Percentiles rank a stretch among this genome's conserved stretches.
Evolutionary conservation across 2,888 invertebrate species (phyloP).

Genomic region (Tetrapedia diversipes): DNA sequence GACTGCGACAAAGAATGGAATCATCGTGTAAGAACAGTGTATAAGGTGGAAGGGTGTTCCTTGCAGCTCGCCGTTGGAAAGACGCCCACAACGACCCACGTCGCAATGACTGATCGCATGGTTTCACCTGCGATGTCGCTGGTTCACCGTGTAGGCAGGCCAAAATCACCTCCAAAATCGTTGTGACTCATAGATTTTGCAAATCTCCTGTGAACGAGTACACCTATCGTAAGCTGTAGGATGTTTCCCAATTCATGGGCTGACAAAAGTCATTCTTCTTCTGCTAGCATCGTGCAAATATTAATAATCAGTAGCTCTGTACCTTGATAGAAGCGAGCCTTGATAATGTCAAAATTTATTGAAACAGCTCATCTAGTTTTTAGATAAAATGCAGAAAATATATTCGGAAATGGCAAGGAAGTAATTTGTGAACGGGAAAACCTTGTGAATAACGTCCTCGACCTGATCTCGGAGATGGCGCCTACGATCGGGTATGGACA

Average conservation of each 20-base stretch:
- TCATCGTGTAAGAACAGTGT: constrained; percentile 36
- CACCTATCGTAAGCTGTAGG: constrained; percentile 45
- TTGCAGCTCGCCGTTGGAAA: constrained; percentile 31
- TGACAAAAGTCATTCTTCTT: not conserved
- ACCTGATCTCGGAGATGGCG: constrained; percentile 50
- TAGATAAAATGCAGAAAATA: not conserved
- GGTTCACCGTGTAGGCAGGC: constrained; percentile 52
- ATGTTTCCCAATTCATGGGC: constrained; percentile 26
- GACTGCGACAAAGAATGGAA: not conserved
- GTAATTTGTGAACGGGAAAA: constrained; percentile 5
- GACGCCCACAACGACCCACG: constrained; percentile 63
- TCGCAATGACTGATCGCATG: constrained; percentile 57
- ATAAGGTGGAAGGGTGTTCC: constrained; percentile 17
- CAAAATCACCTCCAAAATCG: constrained; percentile 70
- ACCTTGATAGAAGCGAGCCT: too few species aligned
- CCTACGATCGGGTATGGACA: constrained; percentile 42
- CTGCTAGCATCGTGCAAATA: not conserved
- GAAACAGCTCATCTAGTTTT: not conserved
- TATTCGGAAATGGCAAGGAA: not conserved
- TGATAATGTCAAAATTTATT: too few species aligned
- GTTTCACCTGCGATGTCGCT: constrained; percentile 54
- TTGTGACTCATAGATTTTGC: constrained; percentile 61
- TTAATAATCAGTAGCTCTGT: not conserved
- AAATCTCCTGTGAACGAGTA: constrained; percentile 22
- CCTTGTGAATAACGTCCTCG: constrained; percentile 39